phyloP scores from a whole-genome alignment of 2,797 vertebrate species.

The Poliocrania exsul region DNA sequence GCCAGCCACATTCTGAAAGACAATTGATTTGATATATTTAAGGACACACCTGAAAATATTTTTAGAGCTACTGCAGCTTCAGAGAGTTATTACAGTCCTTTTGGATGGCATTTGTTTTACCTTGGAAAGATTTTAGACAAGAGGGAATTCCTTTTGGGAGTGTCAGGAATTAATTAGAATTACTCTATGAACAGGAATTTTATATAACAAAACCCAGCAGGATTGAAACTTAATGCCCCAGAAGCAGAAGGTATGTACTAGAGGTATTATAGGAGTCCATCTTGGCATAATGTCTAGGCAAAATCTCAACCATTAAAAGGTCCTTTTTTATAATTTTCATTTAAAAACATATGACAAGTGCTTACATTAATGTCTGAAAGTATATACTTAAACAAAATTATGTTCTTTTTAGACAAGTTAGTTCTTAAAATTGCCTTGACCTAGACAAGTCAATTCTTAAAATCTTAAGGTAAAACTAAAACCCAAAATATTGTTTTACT shows the following conservation, averaged over 20 bases:
- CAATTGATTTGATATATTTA: not conserved
- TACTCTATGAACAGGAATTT: not conserved
- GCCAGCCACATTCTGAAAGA: not conserved
- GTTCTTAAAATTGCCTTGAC: not conserved
- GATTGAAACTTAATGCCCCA: not conserved
- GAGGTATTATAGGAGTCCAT: not conserved
- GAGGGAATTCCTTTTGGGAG: not conserved
- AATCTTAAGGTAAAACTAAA: not conserved
- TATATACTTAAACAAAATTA: not conserved
- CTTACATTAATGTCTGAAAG: not conserved
- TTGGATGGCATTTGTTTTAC: not conserved
- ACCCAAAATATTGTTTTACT: not conserved
- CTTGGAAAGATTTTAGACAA: not conserved
- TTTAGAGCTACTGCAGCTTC: not conserved
- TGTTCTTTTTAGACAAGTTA: not conserved
- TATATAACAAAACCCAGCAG: not conserved
- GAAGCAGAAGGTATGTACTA: not conserved
- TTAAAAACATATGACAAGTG: not conserved
- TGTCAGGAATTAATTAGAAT: slow-evolving; percentile 33
- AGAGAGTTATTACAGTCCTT: not conserved
- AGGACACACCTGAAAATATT: not conserved
- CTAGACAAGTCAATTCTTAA: not conserved
- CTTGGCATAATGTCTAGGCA: not conserved
- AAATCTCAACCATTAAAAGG: not conserved
- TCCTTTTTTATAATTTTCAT: not conserved